Percentiles rank a stretch among this genome's conserved stretches.
Evolutionary conservation across 1,140 invertebrate species (phyloP).

Genomic region (Aphelenchoides avenae): DNA sequence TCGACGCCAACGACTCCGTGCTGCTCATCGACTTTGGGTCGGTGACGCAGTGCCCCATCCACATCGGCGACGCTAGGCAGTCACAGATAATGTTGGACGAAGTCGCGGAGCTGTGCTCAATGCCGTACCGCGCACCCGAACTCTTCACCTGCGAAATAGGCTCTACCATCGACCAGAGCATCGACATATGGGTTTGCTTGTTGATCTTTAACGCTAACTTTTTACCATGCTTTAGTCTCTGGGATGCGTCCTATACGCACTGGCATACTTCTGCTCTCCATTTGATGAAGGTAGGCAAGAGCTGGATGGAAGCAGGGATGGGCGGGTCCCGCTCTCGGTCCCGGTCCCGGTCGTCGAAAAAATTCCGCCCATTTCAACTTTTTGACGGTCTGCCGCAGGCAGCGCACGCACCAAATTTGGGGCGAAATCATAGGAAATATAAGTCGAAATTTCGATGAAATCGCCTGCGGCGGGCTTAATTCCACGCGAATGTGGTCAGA

Average conservation of each 20-base stretch:
- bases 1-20: constrained; percentile 7
- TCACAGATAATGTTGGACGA: constrained; percentile 28
- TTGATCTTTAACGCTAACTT: not conserved
- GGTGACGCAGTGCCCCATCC: constrained; percentile 30
- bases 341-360: too few species aligned
- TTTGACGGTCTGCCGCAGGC: too few species aligned
- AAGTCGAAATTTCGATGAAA: too few species aligned
- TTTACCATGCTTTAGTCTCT: constrained; percentile 20
- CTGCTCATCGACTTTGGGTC: constrained; percentile 31
- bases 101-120: constrained; percentile 30
- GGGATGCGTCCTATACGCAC: constrained; percentile 33
- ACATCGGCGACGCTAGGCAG: constrained; percentile 12
- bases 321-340: too few species aligned
- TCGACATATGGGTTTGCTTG: constrained; percentile 27
- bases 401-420: too few species aligned
- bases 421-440: too few species aligned
- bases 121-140: constrained; percentile 32
- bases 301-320: too few species aligned
- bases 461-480: too few species aligned
- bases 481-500: too few species aligned
- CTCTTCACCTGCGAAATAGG: constrained; percentile 29
- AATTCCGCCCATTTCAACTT: too few species aligned
- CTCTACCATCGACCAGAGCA: constrained; percentile 18
- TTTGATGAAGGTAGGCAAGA: too few species aligned
- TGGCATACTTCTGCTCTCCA: constrained; percentile 25